Base-by-base conservation (phyloP, 2,797 vertebrate genomes). In the Lacerta agilis region DNA sequence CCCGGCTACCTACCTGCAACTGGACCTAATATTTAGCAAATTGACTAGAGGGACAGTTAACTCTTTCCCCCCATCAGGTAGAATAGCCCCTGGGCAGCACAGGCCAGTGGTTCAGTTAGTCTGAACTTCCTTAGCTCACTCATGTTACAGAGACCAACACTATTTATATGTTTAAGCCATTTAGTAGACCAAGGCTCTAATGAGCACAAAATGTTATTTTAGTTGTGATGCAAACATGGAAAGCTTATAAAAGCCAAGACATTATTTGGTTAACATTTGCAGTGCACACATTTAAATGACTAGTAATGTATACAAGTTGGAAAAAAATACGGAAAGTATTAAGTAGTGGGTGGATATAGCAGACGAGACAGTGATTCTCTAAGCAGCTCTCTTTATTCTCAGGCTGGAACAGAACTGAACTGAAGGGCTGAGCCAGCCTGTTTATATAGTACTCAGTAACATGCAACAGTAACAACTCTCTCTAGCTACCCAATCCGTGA, bases 211-310 rank as follows among this genome's bases (percentile, higher is more conserved):
- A 49, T 79, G 20, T 55, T 82, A 64, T 66, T 82, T 82, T 76
- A 82, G 86, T 81, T 29, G 20, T 36, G 41, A 8, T 66, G 15
- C 38, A 76, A 67, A 27, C 11, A 11, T 8, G 38, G 5, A 76
- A 87, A 76, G 17, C 45, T 58, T 38, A 13, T 13, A 23, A 79
- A 86, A 79, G 55, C 3, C 3, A 76, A 45, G 23, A 66, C 18
- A 76, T 67, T 76, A 67, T 87, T 87, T 82, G 86, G 13, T 45
- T 82, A 75, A 72, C 80, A 75, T 82, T 87, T 87, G 71, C 41
- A 67, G 36, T 36, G 58, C 29, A 76, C 15, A 38, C 25, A 87
- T 11, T 87, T 58, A 87, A 81, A 87, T 78, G 25, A 8, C n/a
- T 66, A 75, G 11, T 87, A 77, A 76, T 82, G 41, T 25, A 77